Evolutionary conservation across 2,888 invertebrate species (phyloP).

Genomic region (Clistopyga incitator): DNA sequence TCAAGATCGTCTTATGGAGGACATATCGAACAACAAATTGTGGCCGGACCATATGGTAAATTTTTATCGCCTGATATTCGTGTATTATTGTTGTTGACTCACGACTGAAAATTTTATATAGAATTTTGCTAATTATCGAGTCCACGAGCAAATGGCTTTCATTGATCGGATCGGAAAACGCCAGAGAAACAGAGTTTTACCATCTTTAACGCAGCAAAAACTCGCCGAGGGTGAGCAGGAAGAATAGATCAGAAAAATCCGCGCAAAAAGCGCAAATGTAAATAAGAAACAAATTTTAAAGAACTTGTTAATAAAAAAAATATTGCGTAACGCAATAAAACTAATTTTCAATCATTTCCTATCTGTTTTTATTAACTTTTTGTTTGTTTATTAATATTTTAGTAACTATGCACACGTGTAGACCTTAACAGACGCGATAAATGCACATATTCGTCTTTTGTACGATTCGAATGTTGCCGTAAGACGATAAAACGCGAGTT

Average conservation of each 20-base stretch:
- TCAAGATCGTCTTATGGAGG: conserved; percentile 75
- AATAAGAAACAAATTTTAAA: conserved; percentile 11
- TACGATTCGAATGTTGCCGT: conserved; percentile 57
- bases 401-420: conserved; percentile 70
- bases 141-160: conserved; percentile 78
- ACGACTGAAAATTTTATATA: conserved; percentile 64
- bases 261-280: conserved; percentile 46
- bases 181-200: conserved; percentile 80
- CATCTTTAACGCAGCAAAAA: conserved; percentile 75
- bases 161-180: conserved; percentile 81
- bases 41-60: conserved; percentile 82
- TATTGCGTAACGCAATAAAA: background rate
- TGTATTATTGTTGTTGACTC: background rate
- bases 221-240: conserved; percentile 62
- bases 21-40: conserved; percentile 75
- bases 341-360: conserved; percentile 27
- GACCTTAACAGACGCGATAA: conserved; percentile 69
- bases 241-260: conserved; percentile 37
- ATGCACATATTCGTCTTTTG: conserved; percentile 71
- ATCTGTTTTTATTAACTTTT: conserved; percentile 38
- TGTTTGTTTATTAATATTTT: conserved; percentile 65
- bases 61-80: background rate
- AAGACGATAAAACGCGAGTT: conserved; percentile 46
- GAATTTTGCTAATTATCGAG: conserved; percentile 78
- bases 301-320: conserved; percentile 20